Conservation (phyloP, 1,140 invertebrate species). For the Caenorhabditis brenneri region DNA sequence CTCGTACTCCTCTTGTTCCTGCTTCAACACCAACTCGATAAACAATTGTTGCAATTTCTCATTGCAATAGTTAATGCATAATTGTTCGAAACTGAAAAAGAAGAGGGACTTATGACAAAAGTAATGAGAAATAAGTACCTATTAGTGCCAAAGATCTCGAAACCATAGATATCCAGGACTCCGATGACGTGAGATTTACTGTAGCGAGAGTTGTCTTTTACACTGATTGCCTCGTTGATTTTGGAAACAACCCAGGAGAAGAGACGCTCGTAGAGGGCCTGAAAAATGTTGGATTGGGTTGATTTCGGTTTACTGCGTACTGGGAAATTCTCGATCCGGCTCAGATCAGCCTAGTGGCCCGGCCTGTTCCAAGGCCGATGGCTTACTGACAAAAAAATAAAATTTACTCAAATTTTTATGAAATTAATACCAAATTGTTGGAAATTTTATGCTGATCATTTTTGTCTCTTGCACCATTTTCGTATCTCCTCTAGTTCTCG, state of each 20-base stretch:
- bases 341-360: too few species aligned
- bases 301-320: too few species aligned
- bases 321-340: too few species aligned
- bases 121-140: constrained; percentile 25
- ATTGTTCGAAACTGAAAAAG: constrained; percentile 74
- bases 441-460: too few species aligned
- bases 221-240: constrained; percentile 82
- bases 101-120: too few species aligned
- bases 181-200: constrained; percentile 70
- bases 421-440: too few species aligned
- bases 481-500: too few species aligned
- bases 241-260: constrained; percentile 89
- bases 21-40: constrained; percentile 79
- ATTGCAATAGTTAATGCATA: constrained; percentile 88
- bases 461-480: too few species aligned
- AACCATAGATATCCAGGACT: constrained; percentile 77
- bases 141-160: constrained; percentile 75
- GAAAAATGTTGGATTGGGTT: too few species aligned
- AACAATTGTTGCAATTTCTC: constrained; percentile 81
- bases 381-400: too few species aligned
- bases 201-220: constrained; percentile 61
- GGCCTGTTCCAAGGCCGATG: too few species aligned
- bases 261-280: constrained; percentile 84
- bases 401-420: too few species aligned
- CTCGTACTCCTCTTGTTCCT: constrained; percentile 80